Evolutionary conservation across 2,113 vertebrate genomes (phyloP).

Genomic region (Vicugna pacos): DNA sequence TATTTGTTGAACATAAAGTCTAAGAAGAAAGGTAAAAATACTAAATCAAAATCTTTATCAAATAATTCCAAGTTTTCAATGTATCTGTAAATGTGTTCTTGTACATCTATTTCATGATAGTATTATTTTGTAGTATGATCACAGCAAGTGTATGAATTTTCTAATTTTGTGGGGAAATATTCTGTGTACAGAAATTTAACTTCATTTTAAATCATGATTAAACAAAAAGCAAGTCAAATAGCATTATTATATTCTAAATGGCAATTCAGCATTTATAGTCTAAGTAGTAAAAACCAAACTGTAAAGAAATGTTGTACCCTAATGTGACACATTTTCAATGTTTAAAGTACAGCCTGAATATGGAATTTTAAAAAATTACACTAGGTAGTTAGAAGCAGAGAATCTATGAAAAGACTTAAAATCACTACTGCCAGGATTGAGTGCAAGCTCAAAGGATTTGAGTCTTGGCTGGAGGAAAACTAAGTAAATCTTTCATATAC

Average conservation of each 20-base stretch:
- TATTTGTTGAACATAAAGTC: conserved; percentile 43
- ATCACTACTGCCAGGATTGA: conserved; percentile 34
- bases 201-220: conserved; percentile 58
- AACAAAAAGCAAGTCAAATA: conserved; percentile 64
- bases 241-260: conserved; percentile 57
- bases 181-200: conserved; percentile 60
- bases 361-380: conserved; percentile 59
- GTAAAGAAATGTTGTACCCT: conserved; percentile 55
- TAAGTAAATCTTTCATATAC: conserved; percentile 47
- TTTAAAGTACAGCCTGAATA: conserved; percentile 55
- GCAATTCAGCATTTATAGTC: conserved; percentile 40
- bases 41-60: conserved; percentile 33
- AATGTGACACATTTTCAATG: conserved; percentile 54
- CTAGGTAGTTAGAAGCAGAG: conserved; percentile 45
- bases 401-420: conserved; percentile 56
- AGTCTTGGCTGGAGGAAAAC: neutral
- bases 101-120: neutral
- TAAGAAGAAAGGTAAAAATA: conserved; percentile 53
- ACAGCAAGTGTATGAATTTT: conserved; percentile 10
- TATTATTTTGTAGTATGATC: conserved; percentile 28
- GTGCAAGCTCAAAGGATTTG: conserved; percentile 22
- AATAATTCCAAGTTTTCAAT: conserved; percentile 44
- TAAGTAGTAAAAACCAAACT: conserved; percentile 57
- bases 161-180: conserved; percentile 53
- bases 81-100: conserved; percentile 45